A percentile compares a stretch with the other conserved stretches of the same genome.
These are phyloP conservation scores for Artemia franciscana DNA, from an alignment of 1,140 invertebrate species.

Conservation along the genomic window DNA sequence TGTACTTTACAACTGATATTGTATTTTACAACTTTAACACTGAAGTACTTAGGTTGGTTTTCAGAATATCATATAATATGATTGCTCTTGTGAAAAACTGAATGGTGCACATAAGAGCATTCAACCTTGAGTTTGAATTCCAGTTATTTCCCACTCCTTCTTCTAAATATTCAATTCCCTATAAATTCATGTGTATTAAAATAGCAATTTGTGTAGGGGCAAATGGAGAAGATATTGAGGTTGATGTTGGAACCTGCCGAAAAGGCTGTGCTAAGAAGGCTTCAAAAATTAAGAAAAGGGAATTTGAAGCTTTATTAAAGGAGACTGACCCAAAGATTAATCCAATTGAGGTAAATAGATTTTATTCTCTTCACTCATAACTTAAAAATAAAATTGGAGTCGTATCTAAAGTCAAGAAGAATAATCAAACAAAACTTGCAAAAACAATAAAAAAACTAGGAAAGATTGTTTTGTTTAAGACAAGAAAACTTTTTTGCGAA, in stretches of 20 bases:
- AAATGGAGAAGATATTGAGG: conserved; percentile 6
- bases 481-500: too few relatives aligned
- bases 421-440: too few relatives aligned
- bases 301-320: conserved; percentile 9
- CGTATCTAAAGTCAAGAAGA: too few relatives aligned
- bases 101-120: background rate
- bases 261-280: conserved; percentile 5
- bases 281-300: conserved; percentile 7
- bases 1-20: too few relatives aligned
- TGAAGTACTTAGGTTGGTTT: too few relatives aligned
- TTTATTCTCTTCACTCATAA: background rate
- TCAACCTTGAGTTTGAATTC: background rate
- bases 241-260: conserved; percentile 9
- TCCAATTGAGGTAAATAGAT: conserved; percentile 9
- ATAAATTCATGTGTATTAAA: background rate
- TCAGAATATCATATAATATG: too few relatives aligned
- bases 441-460: too few relatives aligned
- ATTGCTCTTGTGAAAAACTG: too few relatives aligned
- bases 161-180: background rate
- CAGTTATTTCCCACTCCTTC: background rate
- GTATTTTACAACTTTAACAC: too few relatives aligned
- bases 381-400: too few relatives aligned
- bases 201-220: conserved; percentile 1
- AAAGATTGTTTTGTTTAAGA: too few relatives aligned
- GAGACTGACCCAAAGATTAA: conserved; percentile 3